These are phyloP conservation scores for Emydoidea blandingii DNA, from an alignment of 2,797 vertebrate genomes.

Conservation along the genomic window DNA sequence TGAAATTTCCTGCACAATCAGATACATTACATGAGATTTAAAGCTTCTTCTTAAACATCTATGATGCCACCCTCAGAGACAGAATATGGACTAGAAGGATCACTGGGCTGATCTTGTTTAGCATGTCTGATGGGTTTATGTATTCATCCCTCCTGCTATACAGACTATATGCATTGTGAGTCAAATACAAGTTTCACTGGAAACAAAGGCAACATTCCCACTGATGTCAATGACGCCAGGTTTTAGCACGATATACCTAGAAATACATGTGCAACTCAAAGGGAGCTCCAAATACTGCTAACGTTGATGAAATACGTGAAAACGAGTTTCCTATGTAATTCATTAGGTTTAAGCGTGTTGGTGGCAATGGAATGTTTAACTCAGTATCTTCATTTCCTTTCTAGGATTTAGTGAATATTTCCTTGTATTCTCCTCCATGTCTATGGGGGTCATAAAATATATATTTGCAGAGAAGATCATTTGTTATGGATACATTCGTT, in stretches of 20 bases:
- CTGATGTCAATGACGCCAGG: background rate
- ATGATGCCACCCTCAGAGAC: background rate
- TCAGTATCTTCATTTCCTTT: background rate
- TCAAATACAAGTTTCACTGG: background rate
- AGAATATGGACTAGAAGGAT: background rate
- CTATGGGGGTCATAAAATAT: background rate
- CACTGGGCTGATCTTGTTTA: background rate
- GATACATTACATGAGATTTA: background rate
- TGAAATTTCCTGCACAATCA: background rate
- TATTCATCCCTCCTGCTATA: background rate
- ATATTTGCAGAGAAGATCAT: slow-evolving; percentile 21
- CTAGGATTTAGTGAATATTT: background rate
- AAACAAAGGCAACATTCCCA: background rate
- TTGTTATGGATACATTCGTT: slow-evolving; percentile 44
- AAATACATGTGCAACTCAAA: background rate
- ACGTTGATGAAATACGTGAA: background rate
- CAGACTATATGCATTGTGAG: background rate
- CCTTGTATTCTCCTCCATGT: background rate
- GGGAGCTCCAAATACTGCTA: background rate
- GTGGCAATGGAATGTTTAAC: background rate
- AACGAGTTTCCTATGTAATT: background rate
- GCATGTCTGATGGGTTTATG: background rate
- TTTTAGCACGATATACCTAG: background rate
- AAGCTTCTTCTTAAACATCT: background rate
- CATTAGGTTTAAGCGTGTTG: background rate